Base-by-base conservation (phyloP, 2,888 invertebrate genomes). In the Malachius bipustulatus region DNA sequence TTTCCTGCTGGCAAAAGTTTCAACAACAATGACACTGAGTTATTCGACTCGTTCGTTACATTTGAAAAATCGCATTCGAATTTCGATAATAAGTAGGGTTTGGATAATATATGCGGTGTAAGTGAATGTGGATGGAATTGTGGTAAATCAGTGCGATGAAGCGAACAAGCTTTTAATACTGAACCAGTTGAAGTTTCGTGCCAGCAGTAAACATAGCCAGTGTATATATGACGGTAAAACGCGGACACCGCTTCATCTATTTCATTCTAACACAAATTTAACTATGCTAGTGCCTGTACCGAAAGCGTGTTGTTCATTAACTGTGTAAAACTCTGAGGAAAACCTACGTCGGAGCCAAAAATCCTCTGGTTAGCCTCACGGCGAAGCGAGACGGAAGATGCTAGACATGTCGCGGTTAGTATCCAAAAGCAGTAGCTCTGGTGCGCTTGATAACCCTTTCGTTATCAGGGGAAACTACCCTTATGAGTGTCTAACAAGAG, bases 231-330 rank as follows among this genome's bases (percentile, higher is more conserved):
- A 46, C 48, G 47, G 42, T 43, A 49, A 49, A 41, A 44, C 50
- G 48, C 53, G 43, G 43, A 47, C 52, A 46, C 51, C 50, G 50
- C 49, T 47, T 49, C 49, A 45, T 48, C 49, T 47, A 46, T 56
- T 54, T 50, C 52, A 46, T 48, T 54, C 54, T 67, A 67, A 66
- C 66, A 64, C 67, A 65, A 63, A 66, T 63, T 64, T 65, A 66
- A 63, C 67, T 47, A 64, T 60, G 60, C 65, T 63, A 67, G 66
- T 67, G 65, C 65, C 67, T 65, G 60, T 60, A 62, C 55, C 56
- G 62, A 58, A n/a, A n/a, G 63, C 65, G 62, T 67, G 54, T 51
- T 52, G 51, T 49, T 52, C 52, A 54, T 52, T 52, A 52, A 52
- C 53, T 51, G 47, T 47, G 47, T 48, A 49, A 50, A 50, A 54